phyloP scores from a whole-genome alignment of 2,888 invertebrate genomes.

The Drosophila parthenogenetica region DNA sequence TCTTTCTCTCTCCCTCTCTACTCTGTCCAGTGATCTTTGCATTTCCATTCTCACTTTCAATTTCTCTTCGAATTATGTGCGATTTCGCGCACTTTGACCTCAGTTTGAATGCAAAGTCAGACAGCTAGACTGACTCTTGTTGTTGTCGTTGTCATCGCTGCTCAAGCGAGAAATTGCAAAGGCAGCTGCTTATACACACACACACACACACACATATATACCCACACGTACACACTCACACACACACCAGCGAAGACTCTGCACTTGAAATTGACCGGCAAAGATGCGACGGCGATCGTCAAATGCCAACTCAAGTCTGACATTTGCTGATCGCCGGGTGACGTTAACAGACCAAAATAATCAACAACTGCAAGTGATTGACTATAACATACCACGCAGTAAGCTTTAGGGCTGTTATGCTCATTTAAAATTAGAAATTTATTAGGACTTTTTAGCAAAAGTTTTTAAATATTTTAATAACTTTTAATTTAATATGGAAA shows the following conservation, averaged over 20 bases:
- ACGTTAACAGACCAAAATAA: slow-evolving; percentile 40
- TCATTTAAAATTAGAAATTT: too few species aligned
- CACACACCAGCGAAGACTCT: slow-evolving; percentile 15
- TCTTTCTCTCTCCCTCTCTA: neutral
- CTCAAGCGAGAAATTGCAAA: slow-evolving; percentile 75
- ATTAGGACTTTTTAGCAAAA: too few species aligned
- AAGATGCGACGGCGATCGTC: slow-evolving; percentile 64
- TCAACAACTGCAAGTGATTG: neutral
- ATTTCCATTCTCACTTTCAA: slow-evolving; percentile 64
- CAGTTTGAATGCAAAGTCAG: slow-evolving; percentile 30
- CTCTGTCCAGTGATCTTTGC: slow-evolving; percentile 8
- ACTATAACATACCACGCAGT: slow-evolving; percentile 18
- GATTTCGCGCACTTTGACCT: slow-evolving; percentile 72
- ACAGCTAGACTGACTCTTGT: slow-evolving; percentile 9
- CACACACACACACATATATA: slow-evolving; percentile 11
- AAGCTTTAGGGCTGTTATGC: neutral
- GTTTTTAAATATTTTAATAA: too few species aligned
- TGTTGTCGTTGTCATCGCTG: slow-evolving; percentile 54
- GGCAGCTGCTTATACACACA: slow-evolving; percentile 56
- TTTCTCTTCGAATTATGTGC: slow-evolving; percentile 66
- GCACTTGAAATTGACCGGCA: slow-evolving; percentile 69
- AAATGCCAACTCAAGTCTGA: slow-evolving; percentile 67
- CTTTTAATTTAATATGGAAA: too few species aligned
- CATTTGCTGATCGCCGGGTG: slow-evolving; percentile 60
- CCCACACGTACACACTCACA: slow-evolving; percentile 1